A percentile compares a stretch with the other conserved stretches of the same genome.
These are phyloP conservation scores for Yponomeuta plumbellus DNA, from an alignment of 2,888 invertebrate genomes.

Conservation along the genomic window DNA sequence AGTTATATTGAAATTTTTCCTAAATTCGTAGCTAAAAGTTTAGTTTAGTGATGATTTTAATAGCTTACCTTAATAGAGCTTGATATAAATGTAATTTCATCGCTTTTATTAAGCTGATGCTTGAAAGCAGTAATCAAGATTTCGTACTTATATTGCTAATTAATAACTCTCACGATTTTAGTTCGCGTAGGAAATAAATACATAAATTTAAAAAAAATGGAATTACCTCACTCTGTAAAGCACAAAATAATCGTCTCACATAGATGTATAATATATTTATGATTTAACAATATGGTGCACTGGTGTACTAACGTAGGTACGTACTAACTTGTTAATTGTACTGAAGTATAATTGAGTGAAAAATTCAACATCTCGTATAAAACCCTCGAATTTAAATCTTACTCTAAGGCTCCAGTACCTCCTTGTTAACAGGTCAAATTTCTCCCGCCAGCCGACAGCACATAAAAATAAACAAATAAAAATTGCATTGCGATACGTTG, in stretches of 20 bases:
- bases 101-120: too few relatives aligned
- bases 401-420: background rate
- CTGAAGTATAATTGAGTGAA: background rate
- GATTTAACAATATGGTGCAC: background rate
- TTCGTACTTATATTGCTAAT: background rate
- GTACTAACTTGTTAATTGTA: background rate
- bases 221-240: slow-evolving; percentile 9
- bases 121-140: too few relatives aligned
- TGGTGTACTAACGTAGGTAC: background rate
- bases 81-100: too few relatives aligned
- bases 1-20: too few relatives aligned
- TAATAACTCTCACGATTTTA: background rate
- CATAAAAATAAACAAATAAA: too few relatives aligned
- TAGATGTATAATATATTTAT: background rate
- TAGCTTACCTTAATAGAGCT: too few relatives aligned
- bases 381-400: background rate
- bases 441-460: too few relatives aligned
- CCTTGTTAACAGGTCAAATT: background rate
- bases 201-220: background rate
- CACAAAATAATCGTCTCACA: slow-evolving; percentile 4
- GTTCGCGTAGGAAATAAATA: background rate
- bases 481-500: too few relatives aligned
- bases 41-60: too few relatives aligned
- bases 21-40: too few relatives aligned
- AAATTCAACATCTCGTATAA: background rate